Evolutionary conservation across 2,888 invertebrate genomes (phyloP).

Genomic region (Sarcophaga variegata): DNA sequence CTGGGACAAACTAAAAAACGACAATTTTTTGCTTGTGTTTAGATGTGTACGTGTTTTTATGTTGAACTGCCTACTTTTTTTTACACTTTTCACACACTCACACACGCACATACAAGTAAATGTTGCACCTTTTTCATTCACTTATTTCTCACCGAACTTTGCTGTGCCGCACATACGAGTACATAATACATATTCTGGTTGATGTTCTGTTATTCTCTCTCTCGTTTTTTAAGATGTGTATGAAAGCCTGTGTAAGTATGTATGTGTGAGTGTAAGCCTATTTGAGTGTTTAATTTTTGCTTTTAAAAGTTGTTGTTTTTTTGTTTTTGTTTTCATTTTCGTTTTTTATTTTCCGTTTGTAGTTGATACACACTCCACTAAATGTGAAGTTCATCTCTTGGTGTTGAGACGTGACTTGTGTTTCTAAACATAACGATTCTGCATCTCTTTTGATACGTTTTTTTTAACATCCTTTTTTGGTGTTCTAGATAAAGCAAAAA

Average conservation of each 20-base stretch:
- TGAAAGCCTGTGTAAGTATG: background rate
- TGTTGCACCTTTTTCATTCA: slow-evolving; percentile 10
- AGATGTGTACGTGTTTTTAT: too few relatives aligned
- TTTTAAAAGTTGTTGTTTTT: background rate
- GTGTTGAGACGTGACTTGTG: slow-evolving; percentile 66
- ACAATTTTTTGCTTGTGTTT: too few relatives aligned
- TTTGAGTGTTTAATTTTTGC: background rate
- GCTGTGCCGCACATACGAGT: too few relatives aligned
- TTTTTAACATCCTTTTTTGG: background rate
- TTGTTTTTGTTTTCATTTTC: background rate
- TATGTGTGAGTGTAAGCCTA: background rate
- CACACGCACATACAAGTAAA: slow-evolving; percentile 2
- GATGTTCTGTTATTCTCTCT: background rate
- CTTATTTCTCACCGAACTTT: background rate
- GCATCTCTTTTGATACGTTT: background rate
- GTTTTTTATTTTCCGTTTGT: slow-evolving; percentile 13
- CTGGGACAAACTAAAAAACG: too few relatives aligned
- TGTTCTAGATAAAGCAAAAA: background rate
- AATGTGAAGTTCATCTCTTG: slow-evolving; percentile 67
- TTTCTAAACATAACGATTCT: slow-evolving; percentile 20
- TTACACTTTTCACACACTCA: too few relatives aligned
- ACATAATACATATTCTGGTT: too few relatives aligned
- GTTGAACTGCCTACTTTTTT: too few relatives aligned
- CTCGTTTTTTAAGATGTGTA: background rate
- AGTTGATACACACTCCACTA: slow-evolving; percentile 58